Evolutionary conservation across 1,140 invertebrate species (phyloP).

Genomic region (Drosophila littoralis): DNA sequence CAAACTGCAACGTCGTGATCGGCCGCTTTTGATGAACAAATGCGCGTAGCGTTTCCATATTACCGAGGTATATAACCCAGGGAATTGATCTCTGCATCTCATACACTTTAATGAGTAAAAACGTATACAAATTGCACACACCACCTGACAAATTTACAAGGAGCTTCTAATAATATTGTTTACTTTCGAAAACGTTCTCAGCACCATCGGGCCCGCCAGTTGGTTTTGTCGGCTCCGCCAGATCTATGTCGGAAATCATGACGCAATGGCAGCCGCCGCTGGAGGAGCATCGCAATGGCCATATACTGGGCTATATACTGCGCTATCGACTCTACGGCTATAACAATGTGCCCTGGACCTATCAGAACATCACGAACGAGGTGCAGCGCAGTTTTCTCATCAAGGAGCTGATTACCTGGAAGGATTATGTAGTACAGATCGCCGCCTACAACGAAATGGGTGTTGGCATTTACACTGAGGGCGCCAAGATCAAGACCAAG

Average conservation of each 20-base stretch:
- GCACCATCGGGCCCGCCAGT: conserved; percentile 95
- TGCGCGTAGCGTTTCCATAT: conserved; percentile 82
- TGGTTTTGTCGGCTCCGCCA: conserved; percentile 95
- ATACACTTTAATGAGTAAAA: not conserved
- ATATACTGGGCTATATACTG: conserved; percentile 96
- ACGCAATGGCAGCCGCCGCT: conserved; percentile 98
- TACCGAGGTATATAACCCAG: conserved; percentile 75
- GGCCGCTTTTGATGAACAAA: conserved; percentile 49
- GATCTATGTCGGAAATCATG: conserved; percentile 97
- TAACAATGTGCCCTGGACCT: conserved; percentile 94
- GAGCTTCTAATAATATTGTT: conserved; percentile 4
- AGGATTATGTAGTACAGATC: conserved; percentile 98
- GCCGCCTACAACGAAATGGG: conserved; percentile 99
- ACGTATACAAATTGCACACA: not conserved
- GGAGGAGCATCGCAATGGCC: conserved; percentile 97
- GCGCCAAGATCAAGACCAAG: conserved; percentile 96
- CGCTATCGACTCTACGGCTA: conserved; percentile 96
- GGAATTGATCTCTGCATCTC: not conserved
- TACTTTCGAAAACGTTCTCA: conserved; percentile 69
- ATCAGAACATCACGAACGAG: conserved; percentile 96
- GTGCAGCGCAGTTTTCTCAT: conserved; percentile 96
- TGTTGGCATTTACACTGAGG: conserved; percentile 95
- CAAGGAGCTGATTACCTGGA: conserved; percentile 98
- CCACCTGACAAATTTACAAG: not conserved
- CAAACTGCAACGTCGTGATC: conserved; percentile 62